Evolutionary conservation across 2,797 vertebrate species (phyloP).

Genomic region (Kryptolebias ocellatus): DNA sequence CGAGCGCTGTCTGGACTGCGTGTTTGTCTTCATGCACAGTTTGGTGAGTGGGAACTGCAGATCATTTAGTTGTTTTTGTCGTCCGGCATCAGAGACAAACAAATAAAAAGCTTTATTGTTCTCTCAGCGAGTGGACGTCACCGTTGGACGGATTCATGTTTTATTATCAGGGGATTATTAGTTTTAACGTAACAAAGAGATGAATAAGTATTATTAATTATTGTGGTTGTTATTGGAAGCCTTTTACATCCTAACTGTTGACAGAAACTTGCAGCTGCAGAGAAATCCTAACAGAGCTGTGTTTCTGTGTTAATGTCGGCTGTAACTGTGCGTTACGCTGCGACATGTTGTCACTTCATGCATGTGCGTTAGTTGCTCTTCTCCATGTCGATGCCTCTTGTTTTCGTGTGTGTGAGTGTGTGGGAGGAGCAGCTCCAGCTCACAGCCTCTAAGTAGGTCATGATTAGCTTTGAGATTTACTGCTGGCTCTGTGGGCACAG

Average conservation of each 20-base stretch:
- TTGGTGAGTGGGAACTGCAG: constrained; percentile 35
- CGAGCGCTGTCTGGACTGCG: background rate
- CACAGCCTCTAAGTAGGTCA: constrained; percentile 70
- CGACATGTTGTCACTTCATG: background rate
- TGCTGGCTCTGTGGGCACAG: constrained; percentile 25
- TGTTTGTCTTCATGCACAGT: constrained; percentile 2
- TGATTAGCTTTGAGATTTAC: constrained; percentile 62
- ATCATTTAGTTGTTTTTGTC: background rate
- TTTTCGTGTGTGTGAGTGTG: constrained; percentile 26
- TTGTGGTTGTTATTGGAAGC: too few species aligned
- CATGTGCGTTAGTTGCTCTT: background rate
- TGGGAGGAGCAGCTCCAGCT: constrained; percentile 43
- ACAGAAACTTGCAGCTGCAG: background rate
- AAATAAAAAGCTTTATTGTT: background rate
- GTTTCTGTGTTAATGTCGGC: background rate
- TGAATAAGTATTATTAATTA: too few species aligned
- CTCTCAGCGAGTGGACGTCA: background rate
- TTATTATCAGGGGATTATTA: background rate
- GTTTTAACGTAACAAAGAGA: background rate
- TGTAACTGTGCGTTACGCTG: background rate
- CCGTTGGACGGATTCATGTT: too few species aligned
- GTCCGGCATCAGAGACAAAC: background rate
- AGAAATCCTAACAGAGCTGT: background rate
- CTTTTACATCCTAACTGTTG: background rate
- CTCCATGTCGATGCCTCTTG: constrained; percentile 10